A percentile compares a stretch with the other conserved stretches of the same genome.
phyloP scores from a whole-genome alignment of 2,797 vertebrate genomes.

The Xyrichtys novacula region DNA sequence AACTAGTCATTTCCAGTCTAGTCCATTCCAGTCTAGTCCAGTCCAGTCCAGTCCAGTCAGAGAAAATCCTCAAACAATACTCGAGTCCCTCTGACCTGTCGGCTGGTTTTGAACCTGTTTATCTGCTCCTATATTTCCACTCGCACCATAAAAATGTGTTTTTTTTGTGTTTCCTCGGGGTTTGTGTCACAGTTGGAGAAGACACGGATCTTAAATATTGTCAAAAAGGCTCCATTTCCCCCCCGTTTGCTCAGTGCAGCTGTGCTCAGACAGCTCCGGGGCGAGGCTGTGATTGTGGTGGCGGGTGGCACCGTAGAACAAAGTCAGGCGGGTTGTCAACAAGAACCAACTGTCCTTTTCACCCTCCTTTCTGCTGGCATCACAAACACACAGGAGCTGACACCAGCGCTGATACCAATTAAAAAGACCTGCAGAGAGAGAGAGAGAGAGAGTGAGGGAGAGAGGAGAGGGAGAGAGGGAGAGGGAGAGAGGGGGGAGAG shows the following conservation, averaged over 20 bases:
- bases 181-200: too few species aligned
- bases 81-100: too few species aligned
- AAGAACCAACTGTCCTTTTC: constrained; percentile 36
- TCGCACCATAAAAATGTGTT: too few species aligned
- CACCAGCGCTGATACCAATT: constrained; percentile 33
- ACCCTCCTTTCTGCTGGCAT: constrained; percentile 25
- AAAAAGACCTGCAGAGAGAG: constrained; percentile 30
- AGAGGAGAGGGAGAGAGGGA: too few species aligned
- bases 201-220: too few species aligned
- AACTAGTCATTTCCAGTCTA: too few species aligned
- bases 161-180: too few species aligned
- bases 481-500: background rate
- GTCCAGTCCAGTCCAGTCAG: too few species aligned
- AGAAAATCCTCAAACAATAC: too few species aligned
- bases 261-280: background rate
- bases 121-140: too few species aligned
- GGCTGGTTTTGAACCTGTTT: too few species aligned
- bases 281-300: background rate
- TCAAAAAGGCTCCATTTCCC: background rate
- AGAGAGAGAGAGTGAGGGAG: background rate
- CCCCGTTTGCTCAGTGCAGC: background rate
- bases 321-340: constrained; percentile 25
- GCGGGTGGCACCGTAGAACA: background rate
- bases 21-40: too few species aligned
- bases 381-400: constrained; percentile 6